phyloP scores from a whole-genome alignment of 2,113 vertebrate species.

The Percopsis transmontana region DNA sequence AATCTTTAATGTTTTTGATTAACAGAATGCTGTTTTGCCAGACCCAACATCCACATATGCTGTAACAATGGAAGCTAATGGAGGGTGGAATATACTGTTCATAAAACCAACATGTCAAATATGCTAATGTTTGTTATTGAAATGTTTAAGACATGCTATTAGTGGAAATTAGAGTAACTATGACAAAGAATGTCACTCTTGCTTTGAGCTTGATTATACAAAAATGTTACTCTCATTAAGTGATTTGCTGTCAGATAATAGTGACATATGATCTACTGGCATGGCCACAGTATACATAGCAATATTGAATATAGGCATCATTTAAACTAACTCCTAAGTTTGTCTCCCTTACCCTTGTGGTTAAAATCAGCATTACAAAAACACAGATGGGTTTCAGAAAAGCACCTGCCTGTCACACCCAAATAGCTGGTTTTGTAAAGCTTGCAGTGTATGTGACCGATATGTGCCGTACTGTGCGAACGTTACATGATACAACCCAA shows the following conservation, averaged over 20 bases:
- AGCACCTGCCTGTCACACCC: conserved; percentile 6
- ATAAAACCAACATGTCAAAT: conserved; percentile 50
- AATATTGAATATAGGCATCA: too few relatives aligned
- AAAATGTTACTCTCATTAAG: not conserved
- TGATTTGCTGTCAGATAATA: not conserved
- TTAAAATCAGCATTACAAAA: conserved; percentile 33
- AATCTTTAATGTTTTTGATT: too few relatives aligned
- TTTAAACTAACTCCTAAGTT: too few relatives aligned
- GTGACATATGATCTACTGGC: not conserved
- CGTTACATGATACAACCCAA: too few relatives aligned
- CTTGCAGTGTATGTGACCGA: too few relatives aligned
- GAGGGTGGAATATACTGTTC: conserved; percentile 56
- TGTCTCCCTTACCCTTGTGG: not conserved
- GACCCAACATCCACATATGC: conserved; percentile 5
- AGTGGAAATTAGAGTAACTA: conserved; percentile 37
- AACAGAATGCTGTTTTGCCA: too few relatives aligned
- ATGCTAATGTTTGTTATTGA: conserved; percentile 33
- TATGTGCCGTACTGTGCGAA: too few relatives aligned
- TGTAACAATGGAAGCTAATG: conserved; percentile 40
- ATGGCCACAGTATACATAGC: too few relatives aligned
- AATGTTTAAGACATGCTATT: conserved; percentile 41
- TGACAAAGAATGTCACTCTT: not conserved
- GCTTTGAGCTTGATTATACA: not conserved
- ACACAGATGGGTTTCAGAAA: conserved; percentile 36
- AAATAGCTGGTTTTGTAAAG: too few relatives aligned